phyloP scores from a whole-genome alignment of 2,888 invertebrate species.

The Tenthredo mesomela region DNA sequence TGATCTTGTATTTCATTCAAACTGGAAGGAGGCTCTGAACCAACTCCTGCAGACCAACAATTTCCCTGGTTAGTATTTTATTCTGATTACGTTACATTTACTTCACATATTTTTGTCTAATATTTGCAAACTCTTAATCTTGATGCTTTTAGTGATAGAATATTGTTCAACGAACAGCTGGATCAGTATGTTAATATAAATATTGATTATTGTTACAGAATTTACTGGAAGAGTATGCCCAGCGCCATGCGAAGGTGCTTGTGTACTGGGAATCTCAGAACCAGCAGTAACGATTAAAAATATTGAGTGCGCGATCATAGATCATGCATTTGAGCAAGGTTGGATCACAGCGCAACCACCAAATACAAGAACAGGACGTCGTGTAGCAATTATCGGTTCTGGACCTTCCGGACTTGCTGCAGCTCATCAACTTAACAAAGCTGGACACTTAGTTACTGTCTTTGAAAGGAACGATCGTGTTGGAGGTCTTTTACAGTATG shows the following conservation, averaged over 20 bases:
- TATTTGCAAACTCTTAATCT: constrained; percentile 24
- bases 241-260: constrained; percentile 99
- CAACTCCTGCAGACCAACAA: constrained; percentile 98
- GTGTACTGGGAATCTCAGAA: constrained; percentile 96
- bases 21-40: constrained; percentile 96
- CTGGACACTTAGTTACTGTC: constrained; percentile 97
- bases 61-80: constrained; percentile 86
- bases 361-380: constrained; percentile 86
- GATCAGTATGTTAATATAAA: background rate
- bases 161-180: background rate
- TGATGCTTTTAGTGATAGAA: background rate
- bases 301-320: constrained; percentile 99
- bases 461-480: constrained; percentile 97
- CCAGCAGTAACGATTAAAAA: constrained; percentile 99
- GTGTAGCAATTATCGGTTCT: constrained; percentile 94
- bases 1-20: constrained; percentile 95
- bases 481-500: constrained; percentile 97
- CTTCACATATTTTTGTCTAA: background rate
- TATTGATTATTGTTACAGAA: constrained; percentile 78
- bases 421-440: constrained; percentile 98
- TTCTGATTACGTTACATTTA: background rate
- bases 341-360: constrained; percentile 95
- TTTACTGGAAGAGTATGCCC: constrained; percentile 97
- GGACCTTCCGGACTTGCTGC: constrained; percentile 97
- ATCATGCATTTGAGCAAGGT: constrained; percentile 97